Evolutionary conservation across 2,113 vertebrate genomes (phyloP).

Genomic region (Rhinogobius similis): DNA sequence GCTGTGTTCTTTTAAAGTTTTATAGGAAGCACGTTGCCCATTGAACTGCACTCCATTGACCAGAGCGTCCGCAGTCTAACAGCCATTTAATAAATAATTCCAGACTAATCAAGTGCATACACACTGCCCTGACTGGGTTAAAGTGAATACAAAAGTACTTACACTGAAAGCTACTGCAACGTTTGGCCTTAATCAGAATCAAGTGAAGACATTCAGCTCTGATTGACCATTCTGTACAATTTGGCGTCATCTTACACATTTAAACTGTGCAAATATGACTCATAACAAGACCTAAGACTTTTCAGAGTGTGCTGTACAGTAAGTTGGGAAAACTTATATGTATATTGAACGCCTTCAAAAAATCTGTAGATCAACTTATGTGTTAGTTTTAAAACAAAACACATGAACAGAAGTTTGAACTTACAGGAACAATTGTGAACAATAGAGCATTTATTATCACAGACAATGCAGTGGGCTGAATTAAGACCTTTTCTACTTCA

Average conservation of each 20-base stretch:
- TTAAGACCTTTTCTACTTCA: neutral
- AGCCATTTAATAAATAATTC: constrained; percentile 34
- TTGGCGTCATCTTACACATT: neutral
- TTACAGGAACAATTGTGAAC: neutral
- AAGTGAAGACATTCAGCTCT: neutral
- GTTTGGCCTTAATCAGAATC: constrained; percentile 8
- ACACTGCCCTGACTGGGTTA: constrained; percentile 18
- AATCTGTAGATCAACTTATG: constrained; percentile 1
- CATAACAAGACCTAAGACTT: neutral
- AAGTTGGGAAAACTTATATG: neutral
- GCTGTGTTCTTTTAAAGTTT: constrained; percentile 27
- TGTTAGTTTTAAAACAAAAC: neutral
- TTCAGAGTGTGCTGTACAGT: neutral
- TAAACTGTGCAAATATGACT: neutral
- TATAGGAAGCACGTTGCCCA: constrained; percentile 8
- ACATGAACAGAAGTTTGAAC: constrained; percentile 7
- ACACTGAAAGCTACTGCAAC: constrained; percentile 5
- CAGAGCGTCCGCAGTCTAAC: constrained; percentile 20
- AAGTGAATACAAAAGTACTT: constrained; percentile 26
- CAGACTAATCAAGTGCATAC: constrained; percentile 16
- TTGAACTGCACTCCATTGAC: constrained; percentile 26
- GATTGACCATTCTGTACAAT: constrained; percentile 10
- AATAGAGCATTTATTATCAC: neutral
- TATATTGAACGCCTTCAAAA: constrained; percentile 1
- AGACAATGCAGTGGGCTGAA: neutral